These are phyloP conservation scores for Pollenia labialis DNA, from an alignment of 2,888 invertebrate species.

Conservation along the genomic window DNA sequence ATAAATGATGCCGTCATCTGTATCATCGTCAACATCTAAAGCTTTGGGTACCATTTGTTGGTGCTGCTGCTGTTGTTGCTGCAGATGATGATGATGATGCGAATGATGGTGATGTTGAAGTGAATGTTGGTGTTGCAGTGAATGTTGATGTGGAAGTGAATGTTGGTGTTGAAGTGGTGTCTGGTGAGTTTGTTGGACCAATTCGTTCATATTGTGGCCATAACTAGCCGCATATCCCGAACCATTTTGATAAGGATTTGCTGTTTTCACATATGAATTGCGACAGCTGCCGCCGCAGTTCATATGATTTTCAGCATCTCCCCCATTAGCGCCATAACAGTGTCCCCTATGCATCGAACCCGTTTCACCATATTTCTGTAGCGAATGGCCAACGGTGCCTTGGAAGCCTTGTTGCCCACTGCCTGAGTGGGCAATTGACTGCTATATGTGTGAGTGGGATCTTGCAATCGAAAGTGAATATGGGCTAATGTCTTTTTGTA, in stretches of 20 bases:
- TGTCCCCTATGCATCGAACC: constrained; percentile 77
- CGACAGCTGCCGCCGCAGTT: constrained; percentile 82
- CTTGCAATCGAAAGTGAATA: constrained; percentile 83
- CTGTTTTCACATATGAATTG: constrained; percentile 80
- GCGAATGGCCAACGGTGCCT: constrained; percentile 78
- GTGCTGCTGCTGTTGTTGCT: constrained; percentile 54
- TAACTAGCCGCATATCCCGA: constrained; percentile 79
- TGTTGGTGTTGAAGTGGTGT: constrained; percentile 38
- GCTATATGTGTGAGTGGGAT: constrained; percentile 84
- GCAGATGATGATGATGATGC: constrained; percentile 42
- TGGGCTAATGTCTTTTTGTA: constrained; percentile 83
- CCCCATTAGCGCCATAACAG: constrained; percentile 81
- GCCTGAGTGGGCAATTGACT: constrained; percentile 83
- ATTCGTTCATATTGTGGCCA: constrained; percentile 67
- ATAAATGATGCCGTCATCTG: constrained; percentile 81
- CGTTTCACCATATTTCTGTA: constrained; percentile 75
- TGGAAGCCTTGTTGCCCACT: constrained; percentile 78
- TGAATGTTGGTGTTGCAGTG: constrained; percentile 28
- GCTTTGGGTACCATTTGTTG: constrained; percentile 67
- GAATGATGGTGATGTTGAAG: constrained; percentile 34
- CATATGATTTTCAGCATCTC: constrained; percentile 80
- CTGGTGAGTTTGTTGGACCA: constrained; percentile 56
- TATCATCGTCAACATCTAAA: constrained; percentile 79
- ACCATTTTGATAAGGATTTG: constrained; percentile 82
- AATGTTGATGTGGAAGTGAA: constrained; percentile 42